Conservation (phyloP, 1,140 invertebrate genomes). For the Metaphire vulgaris region DNA sequence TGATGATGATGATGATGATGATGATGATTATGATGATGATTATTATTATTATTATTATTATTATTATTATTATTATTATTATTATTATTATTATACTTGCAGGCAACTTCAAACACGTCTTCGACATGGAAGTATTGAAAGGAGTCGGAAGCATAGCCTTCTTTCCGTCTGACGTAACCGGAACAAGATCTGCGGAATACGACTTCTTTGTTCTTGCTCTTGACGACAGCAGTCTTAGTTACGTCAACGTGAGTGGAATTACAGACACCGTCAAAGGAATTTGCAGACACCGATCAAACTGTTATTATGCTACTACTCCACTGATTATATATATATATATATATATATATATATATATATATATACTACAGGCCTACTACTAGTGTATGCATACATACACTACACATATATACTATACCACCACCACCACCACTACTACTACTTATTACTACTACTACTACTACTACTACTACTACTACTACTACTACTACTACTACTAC, state of each 20-base stretch:
- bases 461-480: constrained; percentile 2
- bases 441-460: constrained; percentile 1
- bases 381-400: not conserved
- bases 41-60: constrained; percentile 43
- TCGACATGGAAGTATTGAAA: constrained; percentile 70
- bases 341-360: no score
- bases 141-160: constrained; percentile 71
- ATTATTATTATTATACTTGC: constrained; percentile 10
- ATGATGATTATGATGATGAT: constrained; percentile 3
- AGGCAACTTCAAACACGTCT: constrained; percentile 60
- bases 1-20: not conserved
- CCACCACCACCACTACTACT: not conserved
- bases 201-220: not conserved
- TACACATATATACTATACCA: not conserved
- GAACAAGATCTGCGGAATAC: not conserved
- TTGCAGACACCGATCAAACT: not conserved
- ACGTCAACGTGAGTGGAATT: not conserved
- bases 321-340: no score
- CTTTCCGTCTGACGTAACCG: constrained; percentile 60
- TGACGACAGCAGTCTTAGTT: not conserved
- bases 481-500: constrained; percentile 2
- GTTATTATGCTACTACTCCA: not conserved
- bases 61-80: not conserved
- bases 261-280: not conserved
- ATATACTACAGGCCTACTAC: not conserved